These are phyloP conservation scores for Tubulanus polymorphus DNA, from an alignment of 2,888 invertebrate species.

Conservation along the genomic window DNA sequence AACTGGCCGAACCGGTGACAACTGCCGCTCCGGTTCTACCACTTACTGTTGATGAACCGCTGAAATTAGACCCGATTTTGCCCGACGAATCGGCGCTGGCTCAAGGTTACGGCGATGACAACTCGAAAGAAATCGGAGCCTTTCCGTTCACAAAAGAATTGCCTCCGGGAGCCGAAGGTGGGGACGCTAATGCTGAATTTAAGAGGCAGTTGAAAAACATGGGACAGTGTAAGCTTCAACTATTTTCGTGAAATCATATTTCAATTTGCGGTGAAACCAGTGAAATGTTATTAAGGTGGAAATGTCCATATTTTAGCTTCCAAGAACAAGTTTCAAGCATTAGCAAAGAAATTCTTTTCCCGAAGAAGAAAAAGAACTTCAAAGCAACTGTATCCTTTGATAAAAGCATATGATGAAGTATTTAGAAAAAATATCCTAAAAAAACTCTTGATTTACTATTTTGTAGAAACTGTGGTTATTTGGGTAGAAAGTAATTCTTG, in stretches of 20 bases:
- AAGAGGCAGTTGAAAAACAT: conserved; percentile 43
- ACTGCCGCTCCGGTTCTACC: not conserved
- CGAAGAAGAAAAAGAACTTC: conserved; percentile 23
- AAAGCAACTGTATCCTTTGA: conserved; percentile 35
- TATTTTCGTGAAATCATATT: not conserved
- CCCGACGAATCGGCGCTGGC: not conserved
- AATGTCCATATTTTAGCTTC: conserved; percentile 31
- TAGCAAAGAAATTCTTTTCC: conserved; percentile 47
- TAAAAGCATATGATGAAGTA: not conserved
- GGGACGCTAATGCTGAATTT: conserved; percentile 42
- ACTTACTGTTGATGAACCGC: not conserved
- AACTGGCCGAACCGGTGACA: conserved; percentile 3
- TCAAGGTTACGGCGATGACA: conserved; percentile 44
- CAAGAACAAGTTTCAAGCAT: conserved; percentile 44
- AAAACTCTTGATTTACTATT: too few relatives aligned
- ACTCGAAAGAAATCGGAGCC: conserved; percentile 36
- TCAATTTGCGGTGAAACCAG: not conserved
- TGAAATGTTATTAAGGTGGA: not conserved
- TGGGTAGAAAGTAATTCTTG: too few relatives aligned
- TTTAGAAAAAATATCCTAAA: too few relatives aligned
- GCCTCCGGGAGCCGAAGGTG: conserved; percentile 21
- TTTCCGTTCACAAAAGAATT: conserved; percentile 44
- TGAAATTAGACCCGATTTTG: not conserved
- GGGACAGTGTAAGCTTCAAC: conserved; percentile 41
- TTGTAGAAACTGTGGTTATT: too few relatives aligned